These are phyloP conservation scores for Rhynchopsitta pachyrhyncha DNA, from an alignment of 2,113 vertebrate genomes.

Conservation along the genomic window DNA sequence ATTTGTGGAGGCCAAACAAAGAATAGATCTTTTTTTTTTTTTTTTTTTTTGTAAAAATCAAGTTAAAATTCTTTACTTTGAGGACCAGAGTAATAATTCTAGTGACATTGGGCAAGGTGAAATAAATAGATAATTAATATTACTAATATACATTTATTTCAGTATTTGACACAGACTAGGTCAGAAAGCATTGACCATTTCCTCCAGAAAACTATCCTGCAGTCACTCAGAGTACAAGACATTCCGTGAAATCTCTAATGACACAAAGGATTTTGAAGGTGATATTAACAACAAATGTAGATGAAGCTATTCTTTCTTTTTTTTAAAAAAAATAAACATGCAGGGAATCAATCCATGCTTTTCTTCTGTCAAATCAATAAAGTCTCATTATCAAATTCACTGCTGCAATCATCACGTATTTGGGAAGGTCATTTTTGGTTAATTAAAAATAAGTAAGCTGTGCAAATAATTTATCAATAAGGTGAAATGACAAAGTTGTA, in stretches of 20 bases:
- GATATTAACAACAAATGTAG: background rate
- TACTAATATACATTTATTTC: background rate
- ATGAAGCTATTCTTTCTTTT: background rate
- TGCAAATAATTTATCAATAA: background rate
- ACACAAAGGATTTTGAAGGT: background rate
- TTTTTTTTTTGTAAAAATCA: background rate
- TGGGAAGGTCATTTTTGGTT: background rate
- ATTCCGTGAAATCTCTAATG: background rate
- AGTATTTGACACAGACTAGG: background rate
- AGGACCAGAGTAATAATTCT: constrained; percentile 13
- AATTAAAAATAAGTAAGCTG: background rate
- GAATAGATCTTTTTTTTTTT: background rate
- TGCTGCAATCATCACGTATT: background rate
- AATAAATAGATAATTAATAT: background rate
- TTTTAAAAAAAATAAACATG: background rate
- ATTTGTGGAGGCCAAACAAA: background rate
- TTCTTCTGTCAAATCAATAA: background rate
- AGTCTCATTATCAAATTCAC: background rate
- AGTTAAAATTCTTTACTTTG: constrained; percentile 12
- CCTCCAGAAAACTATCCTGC: background rate
- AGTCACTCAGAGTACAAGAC: background rate
- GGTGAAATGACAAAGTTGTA: background rate
- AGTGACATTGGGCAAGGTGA: constrained; percentile 28
- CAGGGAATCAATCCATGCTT: background rate
- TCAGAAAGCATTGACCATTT: background rate